Conservation (phyloP, 2,797 vertebrate species). For the Sebastes umbrosus region DNA sequence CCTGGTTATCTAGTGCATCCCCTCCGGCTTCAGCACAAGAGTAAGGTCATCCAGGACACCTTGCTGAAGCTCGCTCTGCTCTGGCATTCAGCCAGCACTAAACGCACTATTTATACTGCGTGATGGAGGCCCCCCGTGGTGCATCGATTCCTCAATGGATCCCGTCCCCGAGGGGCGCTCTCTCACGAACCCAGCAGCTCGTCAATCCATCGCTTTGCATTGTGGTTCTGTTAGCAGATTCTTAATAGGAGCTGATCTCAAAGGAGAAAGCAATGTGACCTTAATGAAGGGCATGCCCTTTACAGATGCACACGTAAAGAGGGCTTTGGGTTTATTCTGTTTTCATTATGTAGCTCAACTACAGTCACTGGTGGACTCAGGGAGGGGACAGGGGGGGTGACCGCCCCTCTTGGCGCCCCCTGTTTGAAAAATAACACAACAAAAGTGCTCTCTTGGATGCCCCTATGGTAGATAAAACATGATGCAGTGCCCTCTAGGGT, state of each 20-base stretch:
- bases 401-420: too few relatives aligned
- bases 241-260: slow-evolving; percentile 39
- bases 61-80: slow-evolving; percentile 35
- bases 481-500: too few relatives aligned
- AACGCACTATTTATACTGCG: slow-evolving; percentile 60
- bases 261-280: slow-evolving; percentile 57
- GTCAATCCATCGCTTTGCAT: slow-evolving; percentile 48
- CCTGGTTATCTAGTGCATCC: slow-evolving; percentile 15
- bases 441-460: too few relatives aligned
- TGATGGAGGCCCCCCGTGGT: slow-evolving; percentile 57
- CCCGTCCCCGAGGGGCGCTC: slow-evolving; percentile 55
- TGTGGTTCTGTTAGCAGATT: slow-evolving; percentile 37
- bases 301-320: not conserved
- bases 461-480: too few relatives aligned
- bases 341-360: not conserved
- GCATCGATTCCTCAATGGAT: slow-evolving; percentile 72
- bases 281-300: slow-evolving; percentile 45
- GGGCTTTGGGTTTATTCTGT: not conserved
- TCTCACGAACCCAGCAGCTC: slow-evolving; percentile 51
- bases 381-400: too few relatives aligned
- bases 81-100: slow-evolving; percentile 53
- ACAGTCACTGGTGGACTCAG: not conserved
- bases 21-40: slow-evolving; percentile 5
- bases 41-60: slow-evolving; percentile 63
- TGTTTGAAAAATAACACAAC: too few relatives aligned